Evolutionary conservation across 2,888 invertebrate species (phyloP), one percentile per base, ranked within the genome.

Genomic region (Pecten maximus): DNA sequence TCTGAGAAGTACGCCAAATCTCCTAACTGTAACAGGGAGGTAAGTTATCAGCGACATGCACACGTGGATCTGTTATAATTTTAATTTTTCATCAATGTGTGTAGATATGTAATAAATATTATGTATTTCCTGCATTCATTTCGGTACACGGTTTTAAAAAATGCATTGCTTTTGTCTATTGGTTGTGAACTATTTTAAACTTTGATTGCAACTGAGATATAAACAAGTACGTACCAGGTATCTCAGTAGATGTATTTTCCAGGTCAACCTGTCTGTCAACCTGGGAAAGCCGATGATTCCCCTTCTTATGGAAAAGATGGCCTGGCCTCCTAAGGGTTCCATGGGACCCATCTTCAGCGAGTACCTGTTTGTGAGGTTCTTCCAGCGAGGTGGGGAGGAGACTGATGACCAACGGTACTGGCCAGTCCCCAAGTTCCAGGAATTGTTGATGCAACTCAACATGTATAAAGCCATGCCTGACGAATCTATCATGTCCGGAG

Each of bases 291-390:
- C 96, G 0, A 95, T 96, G 44, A 96, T 96, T 87, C 96, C 96
- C 2, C 93, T 96, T 40, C 92, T 96, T 90, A 94, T 96, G 94
- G 96, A 96, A 92, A 95, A 95, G 91, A 95, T 95, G 94, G 74
- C 92, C 16, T 96, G 96, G 96, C 96, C 96, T n/a, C 96, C 96
- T 8, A 92, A 93, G 44, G 96, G 96, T 8, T 94, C 96, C 16
- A 96, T 96, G 96, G 96, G 96, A 19, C 96, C 96, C 10, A 95
- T 96, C 39, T 96, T 96, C 93, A 95, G 96, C 89, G 96, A 96
- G 91, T 96, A 96, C 91, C 92, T 96, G 35, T 96, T 94, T 91
- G 95, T 96, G 88, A 92, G 96, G 35, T 96, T 96, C 93, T 96
- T 95, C 92, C 94, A 94, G 89, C 88, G 95, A 23, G 88, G 86